Evolutionary conservation across 2,888 invertebrate species (phyloP), one percentile per base, ranked within the genome.

Genomic region (Eucera pruinosa): DNA sequence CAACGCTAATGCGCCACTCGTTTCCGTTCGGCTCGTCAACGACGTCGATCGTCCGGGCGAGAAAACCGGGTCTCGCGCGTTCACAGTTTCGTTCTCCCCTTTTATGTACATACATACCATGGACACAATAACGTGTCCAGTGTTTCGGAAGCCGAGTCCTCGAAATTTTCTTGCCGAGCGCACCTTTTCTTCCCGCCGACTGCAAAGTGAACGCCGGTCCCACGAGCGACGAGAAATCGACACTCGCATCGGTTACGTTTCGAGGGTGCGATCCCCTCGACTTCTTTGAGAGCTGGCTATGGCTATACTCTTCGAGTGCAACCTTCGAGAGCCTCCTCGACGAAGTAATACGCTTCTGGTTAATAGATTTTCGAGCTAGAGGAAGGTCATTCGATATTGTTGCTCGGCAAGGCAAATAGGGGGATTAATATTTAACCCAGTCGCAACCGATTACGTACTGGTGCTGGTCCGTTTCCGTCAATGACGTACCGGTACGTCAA

Each of bases 121-220:
- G 18, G 47, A 61, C 47, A 67, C 70, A 58, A 66, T 74, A 78
- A 72, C 50, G 67, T 43, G 83, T 73, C 76, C 69, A 70, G 43
- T 64, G 80, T 77, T 72, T 66, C 77, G 76, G 48, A 65, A 69
- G 65, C 62, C 54, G 62, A 60, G 82, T 54, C 69, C 84, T 82
- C 69, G 65, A 80, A 80, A 88, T 86, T 88, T 83, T 82, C 80
- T 82, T 85, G 68, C 79, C 81, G 83, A 86, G 70, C 82, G 87
- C 81, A 78, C 82, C 83, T 73, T 86, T 87, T 86, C 81, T 88
- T 65, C 76, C 43, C 62, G 55, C 33, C 50, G 76, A 66, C 83
- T 80, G 86, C 83, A 61, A 87, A 86, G 81, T 82, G 85, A 88
- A 81, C 69, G 62, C 45, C 47, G 80, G 67, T 84, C 85, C 73